Evolutionary conservation across 2,888 invertebrate species (phyloP).

Genomic region (Tupiocoris notatus): DNA sequence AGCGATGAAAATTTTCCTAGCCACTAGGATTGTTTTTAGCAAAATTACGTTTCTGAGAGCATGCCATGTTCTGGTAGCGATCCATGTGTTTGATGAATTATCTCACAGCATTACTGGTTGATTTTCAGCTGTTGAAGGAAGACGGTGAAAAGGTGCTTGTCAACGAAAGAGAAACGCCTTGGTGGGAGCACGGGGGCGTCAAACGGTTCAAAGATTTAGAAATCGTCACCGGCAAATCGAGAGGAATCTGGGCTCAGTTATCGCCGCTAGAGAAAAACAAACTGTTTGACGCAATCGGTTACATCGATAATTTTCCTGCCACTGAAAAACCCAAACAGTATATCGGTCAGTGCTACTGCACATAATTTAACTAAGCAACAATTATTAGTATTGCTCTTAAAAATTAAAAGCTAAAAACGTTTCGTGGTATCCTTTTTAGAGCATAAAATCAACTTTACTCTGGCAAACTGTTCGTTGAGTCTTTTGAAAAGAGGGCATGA

Average conservation of each 20-base stretch:
- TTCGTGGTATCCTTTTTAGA: constrained; percentile 57
- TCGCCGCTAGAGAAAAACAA: constrained; percentile 64
- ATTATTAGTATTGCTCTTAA: not conserved
- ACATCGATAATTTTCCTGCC: constrained; percentile 56
- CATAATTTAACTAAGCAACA: not conserved
- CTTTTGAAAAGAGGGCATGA: constrained; percentile 68
- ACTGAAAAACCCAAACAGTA: constrained; percentile 60
- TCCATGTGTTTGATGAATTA: no score
- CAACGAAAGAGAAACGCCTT: constrained; percentile 50
- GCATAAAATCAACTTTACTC: constrained; percentile 71
- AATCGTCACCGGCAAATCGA: constrained; percentile 59
- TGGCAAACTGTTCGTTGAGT: constrained; percentile 70
- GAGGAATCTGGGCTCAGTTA: constrained; percentile 62
- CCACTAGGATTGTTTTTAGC: no score
- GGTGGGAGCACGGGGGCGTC: constrained; percentile 58
- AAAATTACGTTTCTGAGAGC: no score
- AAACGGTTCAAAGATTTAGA: constrained; percentile 56
- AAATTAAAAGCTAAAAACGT: not conserved
- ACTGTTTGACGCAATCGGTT: constrained; percentile 64
- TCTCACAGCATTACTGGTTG: not conserved
- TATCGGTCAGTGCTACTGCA: constrained; percentile 57
- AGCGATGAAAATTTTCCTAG: no score
- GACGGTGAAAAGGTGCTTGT: constrained; percentile 54
- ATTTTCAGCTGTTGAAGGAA: constrained; percentile 52
- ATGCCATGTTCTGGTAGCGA: no score